Evolutionary conservation across 53 echinoderm and acorn worm genomes (phyloP).

Genomic region (Stichopus horrens): DNA sequence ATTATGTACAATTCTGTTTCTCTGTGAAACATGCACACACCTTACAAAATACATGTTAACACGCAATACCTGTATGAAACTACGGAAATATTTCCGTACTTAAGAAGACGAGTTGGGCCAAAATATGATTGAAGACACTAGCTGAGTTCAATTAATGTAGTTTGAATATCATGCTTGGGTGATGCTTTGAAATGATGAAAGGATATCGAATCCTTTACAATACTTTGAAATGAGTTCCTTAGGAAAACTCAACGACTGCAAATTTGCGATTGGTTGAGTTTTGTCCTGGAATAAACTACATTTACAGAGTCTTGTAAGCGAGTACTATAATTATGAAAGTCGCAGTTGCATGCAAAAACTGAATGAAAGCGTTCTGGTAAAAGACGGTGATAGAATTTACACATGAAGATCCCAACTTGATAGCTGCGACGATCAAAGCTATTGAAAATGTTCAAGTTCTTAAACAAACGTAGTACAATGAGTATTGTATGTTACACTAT

Average conservation of each 20-base stretch:
- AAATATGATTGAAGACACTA: too few relatives aligned
- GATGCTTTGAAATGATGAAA: not conserved
- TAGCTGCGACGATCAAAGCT: not conserved
- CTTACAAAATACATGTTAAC: too few relatives aligned
- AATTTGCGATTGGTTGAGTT: constrained; percentile 8
- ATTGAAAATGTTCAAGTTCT: constrained; percentile 1
- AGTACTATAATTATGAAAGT: too few relatives aligned
- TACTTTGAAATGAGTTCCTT: not conserved
- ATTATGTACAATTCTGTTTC: too few relatives aligned
- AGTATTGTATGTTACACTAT: constrained; percentile 4
- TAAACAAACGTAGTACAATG: not conserved
- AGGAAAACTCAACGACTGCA: not conserved
- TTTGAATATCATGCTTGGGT: not conserved
- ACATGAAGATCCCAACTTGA: constrained; percentile 5
- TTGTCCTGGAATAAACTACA: constrained; percentile 14
- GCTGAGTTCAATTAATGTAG: too few relatives aligned
- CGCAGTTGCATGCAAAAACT: not conserved
- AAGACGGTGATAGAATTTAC: not conserved
- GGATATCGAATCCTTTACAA: not conserved
- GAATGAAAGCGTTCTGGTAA: constrained; percentile 6
- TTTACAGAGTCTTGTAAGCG: constrained; percentile 1
- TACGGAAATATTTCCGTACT: too few relatives aligned
- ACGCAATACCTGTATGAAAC: too few relatives aligned
- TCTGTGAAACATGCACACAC: too few relatives aligned
- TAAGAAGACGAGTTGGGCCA: too few relatives aligned